Evolutionary conservation across 2,888 invertebrate species (phyloP).

Genomic region (Deilephila porcellus): DNA sequence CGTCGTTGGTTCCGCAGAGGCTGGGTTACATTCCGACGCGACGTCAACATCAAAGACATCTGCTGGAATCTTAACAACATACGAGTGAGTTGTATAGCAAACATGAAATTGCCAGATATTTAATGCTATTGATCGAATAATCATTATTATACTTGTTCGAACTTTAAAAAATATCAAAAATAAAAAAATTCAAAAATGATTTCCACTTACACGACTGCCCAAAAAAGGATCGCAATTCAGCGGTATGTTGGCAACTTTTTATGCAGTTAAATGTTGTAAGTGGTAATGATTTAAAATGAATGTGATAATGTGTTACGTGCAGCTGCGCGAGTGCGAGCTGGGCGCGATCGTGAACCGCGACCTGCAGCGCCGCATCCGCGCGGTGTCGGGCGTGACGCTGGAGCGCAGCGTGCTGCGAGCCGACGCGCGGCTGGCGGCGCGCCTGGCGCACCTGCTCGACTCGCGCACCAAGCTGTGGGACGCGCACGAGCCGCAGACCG

Average conservation of each 20-base stretch:
- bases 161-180: too few species aligned
- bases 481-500: background rate
- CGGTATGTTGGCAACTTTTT: background rate
- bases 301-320: conserved; percentile 32
- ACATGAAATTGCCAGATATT: too few species aligned
- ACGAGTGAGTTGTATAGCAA: conserved; percentile 82
- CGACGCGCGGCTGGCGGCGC: conserved; percentile 96
- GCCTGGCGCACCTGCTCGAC: conserved; percentile 96
- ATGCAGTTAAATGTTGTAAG: too few species aligned
- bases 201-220: background rate
- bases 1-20: conserved; percentile 98
- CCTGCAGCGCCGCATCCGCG: conserved; percentile 95
- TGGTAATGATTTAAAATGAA: too few species aligned
- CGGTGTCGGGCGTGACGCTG: conserved; percentile 95
- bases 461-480: conserved; percentile 92
- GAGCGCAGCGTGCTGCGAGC: conserved; percentile 95
- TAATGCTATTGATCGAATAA: too few species aligned
- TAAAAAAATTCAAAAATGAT: too few species aligned
- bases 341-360: conserved; percentile 99
- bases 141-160: background rate
- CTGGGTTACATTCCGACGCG: conserved; percentile 98
- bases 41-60: conserved; percentile 99
- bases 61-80: conserved; percentile 99
- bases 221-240: conserved; percentile 1
- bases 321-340: conserved; percentile 95